Base-by-base conservation (phyloP, 2,888 invertebrate species). In the Venustoraphidia nigricollis region DNA sequence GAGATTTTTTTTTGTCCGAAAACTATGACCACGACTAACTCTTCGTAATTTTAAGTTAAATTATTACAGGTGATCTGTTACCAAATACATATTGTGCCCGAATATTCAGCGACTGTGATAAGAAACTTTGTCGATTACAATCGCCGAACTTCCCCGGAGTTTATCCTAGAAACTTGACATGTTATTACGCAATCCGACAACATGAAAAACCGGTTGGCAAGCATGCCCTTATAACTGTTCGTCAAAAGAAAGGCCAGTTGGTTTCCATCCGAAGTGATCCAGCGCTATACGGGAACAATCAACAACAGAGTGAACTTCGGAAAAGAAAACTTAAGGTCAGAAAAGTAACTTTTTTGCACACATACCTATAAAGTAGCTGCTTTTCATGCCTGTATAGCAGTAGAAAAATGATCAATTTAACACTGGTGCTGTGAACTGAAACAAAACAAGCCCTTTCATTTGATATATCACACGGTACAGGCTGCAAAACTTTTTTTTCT, bases 81-180 rank as follows among this genome's bases (percentile, higher is more conserved):
- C 81, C 87, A 41, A 89, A 89, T 58, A 91, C 91, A 53, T 91
- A 90, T 71, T 92, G 92, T 71, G 90, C 91, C 51, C 76, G 91
- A 56, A 88, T 90, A 67, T 91, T 88, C 73, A 89, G 87, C 67
- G 88, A 91, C 70, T 92, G 92, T 69, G 89, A 91, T 73, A 82
- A 81, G 69, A 87, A 86, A 71, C 79, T 81, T 59, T 92, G 92
- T 70, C 80, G 88, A 61, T 75, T 92, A 60, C 92, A 92, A 68
- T 90, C 90, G 44, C 91, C 92, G 44, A 91, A 91, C 72, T 92
- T 86, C 69, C 92, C 92, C 34, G 92, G 91, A 57, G 80, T 92
- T 56, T 94, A 94, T 69, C 93, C 93, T 4, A 77, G 93, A 56
- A 93, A 93, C 68, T 78, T 94, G 60, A 91, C 93, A 52, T 95